Base-by-base conservation (phyloP, 1,140 invertebrate species). In the Bombus huntii region DNA sequence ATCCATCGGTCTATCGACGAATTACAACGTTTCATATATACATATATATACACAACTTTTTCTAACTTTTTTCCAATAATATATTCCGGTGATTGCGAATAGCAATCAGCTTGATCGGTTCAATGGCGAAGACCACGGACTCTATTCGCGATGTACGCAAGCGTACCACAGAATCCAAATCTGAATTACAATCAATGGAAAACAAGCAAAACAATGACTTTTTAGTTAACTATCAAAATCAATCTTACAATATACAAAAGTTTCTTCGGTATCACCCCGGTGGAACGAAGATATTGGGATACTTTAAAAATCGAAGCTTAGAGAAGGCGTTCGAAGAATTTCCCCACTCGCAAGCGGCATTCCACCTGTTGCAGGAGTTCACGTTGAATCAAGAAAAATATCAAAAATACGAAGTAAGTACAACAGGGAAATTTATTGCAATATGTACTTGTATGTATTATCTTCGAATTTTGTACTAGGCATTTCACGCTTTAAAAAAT, bases 221-320 rank as follows among this genome's bases (percentile, higher is more conserved):
- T 86, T 89, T 96, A 1, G 95, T 97, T 0, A 96, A 95, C 79
- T 96, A 96, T 90, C 91, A 93, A 39, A 95, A 95, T 3, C 92
- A 95, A 53, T 92, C 88, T 66, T 97, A 97, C 92, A 95, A 97
- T 80, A 94, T 97, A 81, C 92, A 94, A 59, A 87, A 93, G 31
- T 97, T 97, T 81, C 87, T 97, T 28, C 95, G 94, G 39, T 95
- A 96, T 87, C 97, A 97, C 92, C 97, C 97, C 0, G 97, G 97
- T 0, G 97, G 97, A 3, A 92, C 94, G 37, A 96, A 96, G 83
- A 96, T 96, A 4, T 91, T 97, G 5, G 89, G 93, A 82, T 92
- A 92, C 9, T 96, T 94, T 80, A 94, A 95, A 86, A 95, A 95
- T 37, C 95, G 94, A 90, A 95, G 95, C 70, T 92, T 97, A 12